Percentiles rank a stretch among this genome's conserved stretches.
These are phyloP conservation scores for Sinocyclocheilus maitianheensis DNA, from an alignment of 2,113 vertebrate genomes.

Conservation along the genomic window DNA sequence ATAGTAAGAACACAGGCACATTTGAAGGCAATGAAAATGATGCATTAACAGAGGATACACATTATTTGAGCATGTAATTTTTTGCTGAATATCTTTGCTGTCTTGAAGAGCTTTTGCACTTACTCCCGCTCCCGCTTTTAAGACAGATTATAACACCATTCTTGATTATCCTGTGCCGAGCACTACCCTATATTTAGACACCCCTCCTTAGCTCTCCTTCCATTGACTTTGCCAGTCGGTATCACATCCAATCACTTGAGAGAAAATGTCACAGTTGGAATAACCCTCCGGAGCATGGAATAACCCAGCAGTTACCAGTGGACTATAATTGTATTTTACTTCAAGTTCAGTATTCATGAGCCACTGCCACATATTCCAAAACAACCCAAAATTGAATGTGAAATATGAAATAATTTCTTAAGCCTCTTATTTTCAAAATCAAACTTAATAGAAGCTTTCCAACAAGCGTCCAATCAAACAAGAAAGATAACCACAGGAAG, in stretches of 20 bases:
- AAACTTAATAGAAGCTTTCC: no score
- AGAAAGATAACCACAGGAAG: background rate
- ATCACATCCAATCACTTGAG: slow-evolving; percentile 57
- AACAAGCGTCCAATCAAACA: background rate
- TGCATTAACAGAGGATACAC: background rate
- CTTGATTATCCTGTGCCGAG: slow-evolving; percentile 11
- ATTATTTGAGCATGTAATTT: slow-evolving; percentile 19
- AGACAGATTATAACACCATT: slow-evolving; percentile 27
- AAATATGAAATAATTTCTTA: background rate
- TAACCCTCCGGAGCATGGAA: background rate
- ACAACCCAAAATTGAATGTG: background rate
- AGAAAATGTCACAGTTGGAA: slow-evolving; percentile 24
- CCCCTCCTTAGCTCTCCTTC: slow-evolving; percentile 39
- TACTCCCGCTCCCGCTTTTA: background rate
- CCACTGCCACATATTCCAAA: background rate
- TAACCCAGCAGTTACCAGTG: background rate
- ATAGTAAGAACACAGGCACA: background rate
- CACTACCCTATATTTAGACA: slow-evolving; percentile 31
- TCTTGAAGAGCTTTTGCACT: slow-evolving; percentile 13
- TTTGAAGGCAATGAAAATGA: slow-evolving; percentile 11
- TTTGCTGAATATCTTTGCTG: background rate
- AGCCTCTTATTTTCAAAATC: background rate
- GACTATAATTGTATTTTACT: slow-evolving; percentile 28
- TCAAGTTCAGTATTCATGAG: slow-evolving; percentile 22
- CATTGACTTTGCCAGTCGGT: slow-evolving; percentile 35